Base-by-base conservation (phyloP, 2,888 invertebrate species). In the Meteorus colon region DNA sequence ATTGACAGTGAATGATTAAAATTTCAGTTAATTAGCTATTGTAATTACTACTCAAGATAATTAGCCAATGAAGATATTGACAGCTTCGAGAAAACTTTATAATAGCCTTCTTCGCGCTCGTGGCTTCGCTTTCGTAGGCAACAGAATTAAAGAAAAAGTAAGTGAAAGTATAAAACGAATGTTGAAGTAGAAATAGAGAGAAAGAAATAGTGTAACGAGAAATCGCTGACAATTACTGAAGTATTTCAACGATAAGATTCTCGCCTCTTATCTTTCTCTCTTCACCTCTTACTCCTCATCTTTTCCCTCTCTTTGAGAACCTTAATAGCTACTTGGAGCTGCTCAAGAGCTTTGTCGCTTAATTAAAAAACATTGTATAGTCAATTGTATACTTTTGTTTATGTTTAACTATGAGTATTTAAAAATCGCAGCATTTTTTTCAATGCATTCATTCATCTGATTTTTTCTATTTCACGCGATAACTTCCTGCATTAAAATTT, bases 171-270 rank as follows among this genome's bases (percentile, higher is more conserved):
- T 65, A 19, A 19, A 65, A 34, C 19, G n/a, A 65, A 41, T 16
- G 65, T 41, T 34, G 34, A 29, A 24, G 8, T 1, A 2, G 62
- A 75, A 65, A 75, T 73, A 24, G 24, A 24, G 24, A 24, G 24
- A 24, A 1, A 24, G 24, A 24, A 24, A 24, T 24, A 24, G 24
- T 24, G 24, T 75, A 45, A 51, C 68, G 76, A 80, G 77, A 83
- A 85, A 85, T 85, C 81, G 84, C 84, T 84, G 85, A 84, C 85
- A 85, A 85, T 82, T 81, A 81, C 81, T 80, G 79, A 83, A 83
- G 82, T 83, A 81, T 84, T 80, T 75, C 76, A 74, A 76, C 80
- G 84, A 84, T 84, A 85, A 83, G 82, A 76, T 4, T n/a, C n/a
- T n/a, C 48, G 16, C 48, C 16, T 16, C 1, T 24, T 24, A 24